Conservation (phyloP, 2,888 invertebrate species). For the Lamellibrachia satsuma region DNA sequence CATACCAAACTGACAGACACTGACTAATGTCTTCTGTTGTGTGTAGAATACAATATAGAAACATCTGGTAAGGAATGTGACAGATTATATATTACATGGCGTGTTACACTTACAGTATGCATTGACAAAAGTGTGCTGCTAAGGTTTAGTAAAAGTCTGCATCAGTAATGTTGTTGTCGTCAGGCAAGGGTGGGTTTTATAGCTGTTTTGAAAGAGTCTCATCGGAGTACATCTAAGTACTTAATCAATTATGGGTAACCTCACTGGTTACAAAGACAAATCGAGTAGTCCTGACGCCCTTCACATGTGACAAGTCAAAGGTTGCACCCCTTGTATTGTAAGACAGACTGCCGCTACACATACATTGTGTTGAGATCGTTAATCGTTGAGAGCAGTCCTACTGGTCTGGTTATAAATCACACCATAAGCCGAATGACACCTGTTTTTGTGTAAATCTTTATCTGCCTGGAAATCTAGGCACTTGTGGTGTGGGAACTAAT, state of each 20-base stretch:
- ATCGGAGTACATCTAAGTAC: not conserved
- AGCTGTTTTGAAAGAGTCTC: not conserved
- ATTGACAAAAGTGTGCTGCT: not conserved
- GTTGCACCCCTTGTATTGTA: not conserved
- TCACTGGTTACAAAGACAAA: not conserved
- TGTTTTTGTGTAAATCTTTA: not conserved
- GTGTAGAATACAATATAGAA: not conserved
- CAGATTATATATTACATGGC: not conserved
- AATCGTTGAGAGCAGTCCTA: not conserved
- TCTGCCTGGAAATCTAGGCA: not conserved
- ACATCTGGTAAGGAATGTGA: not conserved
- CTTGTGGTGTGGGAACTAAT: not conserved
- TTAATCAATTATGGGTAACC: not conserved
- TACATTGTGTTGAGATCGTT: not conserved
- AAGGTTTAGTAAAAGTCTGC: not conserved
- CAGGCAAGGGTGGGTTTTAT: not conserved
- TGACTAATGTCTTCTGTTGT: not conserved
- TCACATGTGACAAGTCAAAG: not conserved
- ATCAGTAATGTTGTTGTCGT: not conserved
- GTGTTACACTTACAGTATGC: not conserved
- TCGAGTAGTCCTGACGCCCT: not conserved
- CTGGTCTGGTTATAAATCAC: not conserved
- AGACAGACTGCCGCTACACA: not conserved
- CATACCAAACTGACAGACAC: not conserved
- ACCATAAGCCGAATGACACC: not conserved